phyloP scores from a whole-genome alignment of 2,797 vertebrate species.

The Acipenser oxyrinchus region DNA sequence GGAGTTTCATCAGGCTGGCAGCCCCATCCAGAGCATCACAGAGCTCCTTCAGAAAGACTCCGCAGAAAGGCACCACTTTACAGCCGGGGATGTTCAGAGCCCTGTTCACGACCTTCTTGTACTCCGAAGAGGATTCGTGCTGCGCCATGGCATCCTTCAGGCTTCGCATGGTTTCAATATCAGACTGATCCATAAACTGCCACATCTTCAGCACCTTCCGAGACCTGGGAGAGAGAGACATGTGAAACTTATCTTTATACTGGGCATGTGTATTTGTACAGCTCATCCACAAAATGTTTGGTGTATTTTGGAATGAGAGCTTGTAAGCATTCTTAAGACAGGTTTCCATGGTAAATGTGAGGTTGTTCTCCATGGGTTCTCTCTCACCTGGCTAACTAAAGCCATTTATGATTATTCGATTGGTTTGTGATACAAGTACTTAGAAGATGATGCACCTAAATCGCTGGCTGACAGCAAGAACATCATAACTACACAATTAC shows the following conservation, averaged over 20 bases:
- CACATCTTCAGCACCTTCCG: conserved; percentile 98
- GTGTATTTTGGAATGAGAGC: not conserved
- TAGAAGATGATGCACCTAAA: too few species aligned
- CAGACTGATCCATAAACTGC: conserved; percentile 97
- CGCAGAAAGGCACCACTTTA: conserved; percentile 95
- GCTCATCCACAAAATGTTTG: not conserved
- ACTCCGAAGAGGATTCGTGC: conserved; percentile 86
- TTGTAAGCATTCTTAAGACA: not conserved
- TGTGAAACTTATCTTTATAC: too few species aligned
- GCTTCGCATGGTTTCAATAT: conserved; percentile 92
- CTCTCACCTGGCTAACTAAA: too few species aligned
- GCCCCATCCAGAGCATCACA: conserved; percentile 84
- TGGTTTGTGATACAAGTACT: too few species aligned
- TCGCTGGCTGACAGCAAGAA: too few species aligned
- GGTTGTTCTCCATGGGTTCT: too few species aligned
- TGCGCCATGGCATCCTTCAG: conserved; percentile 98
- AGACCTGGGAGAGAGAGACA: conserved; percentile 57
- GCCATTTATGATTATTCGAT: too few species aligned
- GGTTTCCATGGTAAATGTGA: conserved; percentile 7
- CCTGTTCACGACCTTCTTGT: conserved; percentile 85
- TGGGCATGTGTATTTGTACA: too few species aligned
- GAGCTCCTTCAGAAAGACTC: conserved; percentile 94
- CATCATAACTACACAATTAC: too few species aligned
- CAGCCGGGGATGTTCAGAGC: conserved; percentile 93
- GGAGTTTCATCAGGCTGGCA: conserved; percentile 83